Evolutionary conservation across 2,113 vertebrate genomes (phyloP).

Genomic region (Chloroceryle aenea): DNA sequence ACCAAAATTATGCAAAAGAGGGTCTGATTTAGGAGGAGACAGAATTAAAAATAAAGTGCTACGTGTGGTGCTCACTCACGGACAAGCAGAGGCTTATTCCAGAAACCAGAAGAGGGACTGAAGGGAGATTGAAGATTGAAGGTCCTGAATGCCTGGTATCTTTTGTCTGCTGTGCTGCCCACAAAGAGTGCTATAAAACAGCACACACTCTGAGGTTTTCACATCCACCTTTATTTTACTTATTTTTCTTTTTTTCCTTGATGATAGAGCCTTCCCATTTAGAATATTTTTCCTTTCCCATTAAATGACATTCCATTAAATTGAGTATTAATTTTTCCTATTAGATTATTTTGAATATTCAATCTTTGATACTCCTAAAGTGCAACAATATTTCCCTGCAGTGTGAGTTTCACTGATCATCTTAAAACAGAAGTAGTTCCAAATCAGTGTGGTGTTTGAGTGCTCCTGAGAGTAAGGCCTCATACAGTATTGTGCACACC

Average conservation of each 20-base stretch:
- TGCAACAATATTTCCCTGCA: not conserved
- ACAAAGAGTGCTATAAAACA: not conserved
- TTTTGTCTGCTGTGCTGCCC: not conserved
- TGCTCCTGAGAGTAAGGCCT: not conserved
- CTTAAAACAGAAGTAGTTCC: not conserved
- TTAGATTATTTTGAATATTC: constrained; percentile 10
- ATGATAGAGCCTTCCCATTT: not conserved
- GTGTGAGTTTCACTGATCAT: not conserved
- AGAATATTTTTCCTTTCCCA: not conserved
- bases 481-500: not conserved
- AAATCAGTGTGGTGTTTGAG: not conserved
- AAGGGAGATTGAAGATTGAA: not conserved
- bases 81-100: not conserved
- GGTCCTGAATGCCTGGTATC: not conserved
- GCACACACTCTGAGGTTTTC: not conserved
- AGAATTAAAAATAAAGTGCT: constrained; percentile 34
- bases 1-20: not conserved
- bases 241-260: not conserved
- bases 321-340: not conserved
- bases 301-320: not conserved
- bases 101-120: not conserved
- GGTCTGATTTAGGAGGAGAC: constrained; percentile 40
- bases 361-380: constrained; percentile 37
- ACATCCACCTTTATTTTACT: not conserved
- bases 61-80: not conserved